Evolutionary conservation across 2,888 invertebrate species (phyloP), one percentile per base, ranked within the genome.

Genomic region (Anthophora plumipes): DNA sequence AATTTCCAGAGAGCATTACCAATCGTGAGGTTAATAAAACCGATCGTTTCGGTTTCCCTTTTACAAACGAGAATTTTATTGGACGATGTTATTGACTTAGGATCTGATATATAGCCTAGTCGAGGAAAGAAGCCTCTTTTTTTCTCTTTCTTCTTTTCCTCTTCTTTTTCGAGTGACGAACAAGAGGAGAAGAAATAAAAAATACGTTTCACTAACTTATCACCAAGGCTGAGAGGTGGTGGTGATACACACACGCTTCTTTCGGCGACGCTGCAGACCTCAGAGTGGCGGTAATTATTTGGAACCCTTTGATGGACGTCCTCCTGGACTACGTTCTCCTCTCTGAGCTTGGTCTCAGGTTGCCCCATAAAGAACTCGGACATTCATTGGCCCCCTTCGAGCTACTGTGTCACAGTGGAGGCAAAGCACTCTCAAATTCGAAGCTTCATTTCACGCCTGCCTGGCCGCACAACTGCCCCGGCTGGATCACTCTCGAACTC

Each of bases 221-320:
- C 86, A 85, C 77, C 71, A 4, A 3, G 31, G 52, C 31, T 31
- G n/a, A 48, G 52, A 73, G 52, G 43, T 66, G 71, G 59, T 12
- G 50, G 31, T 4, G 31, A 4, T 31, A 4, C 31, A 31, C 31
- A 31, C 31, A 31, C 17, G 70, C 60, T 77, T 63, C 78, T 85
- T 70, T 78, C 74, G 67, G 59, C 63, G 55, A 59, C 75, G 77
- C 41, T 11, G 52, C 54, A 39, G 50, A 11, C 22, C 70, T 39
- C 50, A 37, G 12, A 31, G 31, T 69, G 84, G 85, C 91, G 90
- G 90, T 90, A 86, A 90, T 92, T 92, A 91, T 88, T 87, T 77
- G 89, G 91, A 91, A 92, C 92, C 92, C 92, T 93, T 92, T 92
- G 92, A 92, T 91, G 90, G 85, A 88, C 90, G 88, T 90, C 90